Conservation (phyloP, 2,113 vertebrate genomes). For the Pelecanus crispus region DNA sequence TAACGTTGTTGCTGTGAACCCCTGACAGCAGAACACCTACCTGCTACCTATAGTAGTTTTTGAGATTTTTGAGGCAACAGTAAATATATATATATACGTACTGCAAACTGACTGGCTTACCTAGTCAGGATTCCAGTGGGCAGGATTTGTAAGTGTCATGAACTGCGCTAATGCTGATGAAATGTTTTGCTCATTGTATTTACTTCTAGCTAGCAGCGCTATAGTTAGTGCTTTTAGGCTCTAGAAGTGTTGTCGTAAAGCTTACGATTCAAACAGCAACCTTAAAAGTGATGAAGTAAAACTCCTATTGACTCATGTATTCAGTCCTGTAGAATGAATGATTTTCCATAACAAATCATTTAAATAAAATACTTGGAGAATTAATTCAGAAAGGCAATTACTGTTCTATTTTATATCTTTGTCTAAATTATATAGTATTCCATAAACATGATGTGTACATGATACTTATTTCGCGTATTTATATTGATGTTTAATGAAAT, state of each 20-base stretch:
- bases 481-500: not conserved
- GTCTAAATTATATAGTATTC: not conserved
- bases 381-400: not conserved
- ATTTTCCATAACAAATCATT: not conserved
- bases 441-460: not conserved
- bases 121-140: not conserved
- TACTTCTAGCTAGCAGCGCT: not conserved
- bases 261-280: not conserved
- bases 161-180: not conserved
- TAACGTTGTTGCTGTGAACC: not conserved
- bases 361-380: not conserved
- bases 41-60: not conserved
- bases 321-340: not conserved
- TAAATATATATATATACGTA: not conserved
- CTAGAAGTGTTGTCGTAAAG: not conserved
- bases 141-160: not conserved
- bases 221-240: not conserved
- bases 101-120: not conserved
- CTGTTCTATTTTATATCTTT: not conserved
- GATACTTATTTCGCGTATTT: not conserved
- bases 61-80: not conserved
- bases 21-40: not conserved
- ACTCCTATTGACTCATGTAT: not conserved
- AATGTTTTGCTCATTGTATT: not conserved
- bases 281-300: not conserved